A percentile compares a stretch with the other conserved stretches of the same genome.
These are phyloP conservation scores for Lordiphosa clarofinis DNA, from an alignment of 1,140 invertebrate genomes.

Conservation along the genomic window DNA sequence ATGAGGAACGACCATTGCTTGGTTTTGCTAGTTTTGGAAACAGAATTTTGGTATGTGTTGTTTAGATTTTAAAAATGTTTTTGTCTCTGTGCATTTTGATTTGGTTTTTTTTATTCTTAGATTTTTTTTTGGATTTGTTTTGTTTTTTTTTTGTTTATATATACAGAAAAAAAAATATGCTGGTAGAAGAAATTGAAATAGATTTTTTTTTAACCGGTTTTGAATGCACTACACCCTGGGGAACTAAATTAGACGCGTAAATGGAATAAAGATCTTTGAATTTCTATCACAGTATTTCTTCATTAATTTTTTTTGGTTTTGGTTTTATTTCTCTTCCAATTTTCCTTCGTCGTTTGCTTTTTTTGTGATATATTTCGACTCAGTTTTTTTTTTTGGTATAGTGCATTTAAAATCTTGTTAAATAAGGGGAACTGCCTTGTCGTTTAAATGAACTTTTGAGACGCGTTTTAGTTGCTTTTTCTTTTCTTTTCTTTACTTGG, in stretches of 20 bases:
- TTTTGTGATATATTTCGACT: not conserved
- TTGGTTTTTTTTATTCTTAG: conserved; percentile 37
- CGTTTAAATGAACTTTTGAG: conserved; percentile 43
- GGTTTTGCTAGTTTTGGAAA: conserved; percentile 78
- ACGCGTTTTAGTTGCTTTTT: conserved; percentile 47
- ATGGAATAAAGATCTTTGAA: conserved; percentile 14
- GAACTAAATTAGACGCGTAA: too few relatives aligned
- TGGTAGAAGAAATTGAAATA: conserved; percentile 38
- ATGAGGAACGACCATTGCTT: conserved; percentile 79
- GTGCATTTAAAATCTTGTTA: conserved; percentile 77
- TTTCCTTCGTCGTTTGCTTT: conserved; percentile 8
- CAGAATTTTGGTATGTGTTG: conserved; percentile 67
- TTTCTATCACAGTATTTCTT: conserved; percentile 1
- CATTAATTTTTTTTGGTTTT: conserved; percentile 16
- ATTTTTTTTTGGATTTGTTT: conserved; percentile 20
- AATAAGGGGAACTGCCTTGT: conserved; percentile 40
- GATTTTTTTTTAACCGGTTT: conserved; percentile 65
- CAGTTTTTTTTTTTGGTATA: conserved; percentile 43
- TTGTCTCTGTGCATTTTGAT: conserved; percentile 47
- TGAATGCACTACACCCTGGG: conserved; percentile 70
- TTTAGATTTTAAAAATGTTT: conserved; percentile 63
- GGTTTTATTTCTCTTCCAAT: conserved; percentile 18
- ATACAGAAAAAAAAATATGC: conserved; percentile 18
- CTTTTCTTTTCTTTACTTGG: conserved; percentile 23
- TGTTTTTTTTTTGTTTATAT: conserved; percentile 20